These are phyloP conservation scores for Heliconius congener DNA, from an alignment of 1,140 invertebrate species.

Conservation along the genomic window DNA sequence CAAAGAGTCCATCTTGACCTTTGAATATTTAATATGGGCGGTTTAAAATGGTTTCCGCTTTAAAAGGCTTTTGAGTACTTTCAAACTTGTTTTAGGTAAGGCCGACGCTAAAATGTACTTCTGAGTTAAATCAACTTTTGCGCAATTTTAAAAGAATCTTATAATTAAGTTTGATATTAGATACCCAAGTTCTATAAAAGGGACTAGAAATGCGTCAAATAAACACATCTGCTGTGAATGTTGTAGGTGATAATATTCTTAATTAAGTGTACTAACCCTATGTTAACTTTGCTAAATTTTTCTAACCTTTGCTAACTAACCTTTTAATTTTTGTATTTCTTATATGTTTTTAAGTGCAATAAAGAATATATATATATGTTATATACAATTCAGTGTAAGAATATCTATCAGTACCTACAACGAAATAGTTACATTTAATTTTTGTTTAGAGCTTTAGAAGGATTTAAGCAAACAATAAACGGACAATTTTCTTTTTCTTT, in stretches of 20 bases:
- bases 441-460: too few species aligned
- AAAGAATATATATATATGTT: too few species aligned
- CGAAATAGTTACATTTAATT: too few species aligned
- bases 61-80: slow-evolving; percentile 15
- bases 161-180: not conserved
- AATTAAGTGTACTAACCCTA: not conserved
- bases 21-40: slow-evolving; percentile 14
- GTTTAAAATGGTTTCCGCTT: not conserved
- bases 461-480: too few species aligned
- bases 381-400: too few species aligned
- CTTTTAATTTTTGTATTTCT: too few species aligned
- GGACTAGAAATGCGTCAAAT: not conserved
- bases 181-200: not conserved
- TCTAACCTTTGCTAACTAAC: too few species aligned
- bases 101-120: slow-evolving; percentile 1
- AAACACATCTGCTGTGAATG: not conserved
- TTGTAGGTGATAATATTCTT: not conserved
- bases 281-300: too few species aligned
- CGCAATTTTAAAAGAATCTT: not conserved
- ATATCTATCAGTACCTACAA: too few species aligned
- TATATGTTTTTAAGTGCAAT: too few species aligned
- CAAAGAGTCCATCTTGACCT: slow-evolving; percentile 19
- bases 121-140: slow-evolving; percentile 8
- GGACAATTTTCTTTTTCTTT: too few species aligned
- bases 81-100: slow-evolving; percentile 20